Percentiles rank a stretch among this genome's conserved stretches.
Evolutionary conservation across 2,113 vertebrate species (phyloP).

Genomic region (Bucco capensis): DNA sequence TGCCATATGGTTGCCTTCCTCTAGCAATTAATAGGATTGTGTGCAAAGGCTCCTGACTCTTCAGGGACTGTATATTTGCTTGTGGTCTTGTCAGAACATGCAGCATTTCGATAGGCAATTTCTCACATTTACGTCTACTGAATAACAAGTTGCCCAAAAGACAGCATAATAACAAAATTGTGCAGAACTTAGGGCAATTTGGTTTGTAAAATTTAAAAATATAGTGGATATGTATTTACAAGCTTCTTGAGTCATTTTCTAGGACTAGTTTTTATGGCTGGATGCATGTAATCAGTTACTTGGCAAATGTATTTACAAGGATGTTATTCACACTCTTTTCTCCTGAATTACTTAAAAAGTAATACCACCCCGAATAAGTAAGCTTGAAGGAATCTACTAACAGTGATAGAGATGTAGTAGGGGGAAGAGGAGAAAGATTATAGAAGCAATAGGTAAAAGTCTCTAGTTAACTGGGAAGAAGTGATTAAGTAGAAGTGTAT

Average conservation of each 20-base stretch:
- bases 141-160: slow-evolving; percentile 60
- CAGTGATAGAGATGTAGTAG: not conserved
- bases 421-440: not conserved
- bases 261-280: slow-evolving; percentile 24
- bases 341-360: not conserved
- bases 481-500: not conserved
- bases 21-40: slow-evolving; percentile 70
- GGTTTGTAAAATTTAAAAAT: not conserved
- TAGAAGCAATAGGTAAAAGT: not conserved
- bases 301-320: slow-evolving; percentile 33
- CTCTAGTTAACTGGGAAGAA: not conserved
- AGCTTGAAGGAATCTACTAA: not conserved
- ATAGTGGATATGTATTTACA: not conserved
- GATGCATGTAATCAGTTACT: slow-evolving; percentile 23
- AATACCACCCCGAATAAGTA: not conserved
- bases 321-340: not conserved
- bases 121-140: slow-evolving; percentile 29
- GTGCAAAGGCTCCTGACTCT: slow-evolving; percentile 58
- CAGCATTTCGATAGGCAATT: slow-evolving; percentile 27
- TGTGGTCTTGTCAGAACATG: slow-evolving; percentile 65
- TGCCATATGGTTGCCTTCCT: slow-evolving; percentile 61
- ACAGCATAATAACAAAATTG: not conserved
- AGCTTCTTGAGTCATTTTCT: not conserved
- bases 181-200: not conserved
- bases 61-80: slow-evolving; percentile 62